Percentiles rank a stretch among this genome's conserved stretches.
Evolutionary conservation across 2,888 invertebrate genomes (phyloP).

Genomic region (Caenorhabditis virilis): DNA sequence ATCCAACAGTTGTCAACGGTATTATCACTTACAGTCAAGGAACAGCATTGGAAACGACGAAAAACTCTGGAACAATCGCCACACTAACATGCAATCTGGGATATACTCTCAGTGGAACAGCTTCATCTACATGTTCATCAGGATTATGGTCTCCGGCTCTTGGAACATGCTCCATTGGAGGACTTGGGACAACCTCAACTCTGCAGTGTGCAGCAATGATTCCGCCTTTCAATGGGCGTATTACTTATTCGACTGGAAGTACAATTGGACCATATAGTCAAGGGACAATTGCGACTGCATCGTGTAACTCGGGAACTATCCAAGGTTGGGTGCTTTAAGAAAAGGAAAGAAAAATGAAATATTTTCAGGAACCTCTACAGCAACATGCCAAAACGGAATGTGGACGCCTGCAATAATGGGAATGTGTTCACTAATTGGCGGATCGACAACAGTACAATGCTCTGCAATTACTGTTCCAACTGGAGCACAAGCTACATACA

Average conservation of each 20-base stretch:
- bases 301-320: constrained; percentile 42
- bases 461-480: constrained; percentile 20
- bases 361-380: constrained; percentile 24
- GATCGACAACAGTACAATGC: constrained; percentile 16
- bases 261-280: constrained; percentile 39
- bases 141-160: constrained; percentile 35
- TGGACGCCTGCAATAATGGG: constrained; percentile 38
- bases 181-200: constrained; percentile 1
- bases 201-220: constrained; percentile 31
- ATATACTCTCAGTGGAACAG: constrained; percentile 20
- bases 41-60: constrained; percentile 19
- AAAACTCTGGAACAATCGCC: constrained; percentile 22
- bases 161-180: constrained; percentile 26
- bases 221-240: constrained; percentile 29
- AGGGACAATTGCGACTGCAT: constrained; percentile 47
- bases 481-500: constrained; percentile 31
- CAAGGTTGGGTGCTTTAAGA: too few relatives aligned
- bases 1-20: constrained; percentile 7
- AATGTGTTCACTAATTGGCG: constrained; percentile 20
- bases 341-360: too few relatives aligned
- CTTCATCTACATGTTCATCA: constrained; percentile 29
- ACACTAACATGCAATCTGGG: constrained; percentile 42
- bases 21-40: constrained; percentile 29
- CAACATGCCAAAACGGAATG: constrained; percentile 42
- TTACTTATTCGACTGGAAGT: constrained; percentile 32